Conservation (phyloP, 2,113 vertebrate species). For the Anhinga rufa region DNA sequence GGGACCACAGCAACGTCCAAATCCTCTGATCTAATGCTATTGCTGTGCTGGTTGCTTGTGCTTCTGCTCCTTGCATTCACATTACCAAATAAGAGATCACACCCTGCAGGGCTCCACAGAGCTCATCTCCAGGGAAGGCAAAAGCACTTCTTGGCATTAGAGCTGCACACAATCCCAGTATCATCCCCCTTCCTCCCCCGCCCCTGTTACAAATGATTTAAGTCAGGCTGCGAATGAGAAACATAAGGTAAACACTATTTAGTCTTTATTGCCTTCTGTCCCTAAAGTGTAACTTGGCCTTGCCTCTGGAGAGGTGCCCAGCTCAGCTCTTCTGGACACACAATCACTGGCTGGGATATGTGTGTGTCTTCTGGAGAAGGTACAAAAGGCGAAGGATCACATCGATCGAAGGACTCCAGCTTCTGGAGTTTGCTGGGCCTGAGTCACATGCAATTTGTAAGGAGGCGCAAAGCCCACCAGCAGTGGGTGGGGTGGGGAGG, state of each 20-base stretch:
- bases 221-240: slow-evolving; percentile 46
- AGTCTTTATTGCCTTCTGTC: neutral
- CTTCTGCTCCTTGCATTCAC: slow-evolving; percentile 21
- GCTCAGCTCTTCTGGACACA: slow-evolving; percentile 13
- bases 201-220: slow-evolving; percentile 30
- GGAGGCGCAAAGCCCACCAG: neutral
- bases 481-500: neutral
- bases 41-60: neutral
- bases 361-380: neutral
- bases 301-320: slow-evolving; percentile 27
- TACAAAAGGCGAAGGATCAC: neutral
- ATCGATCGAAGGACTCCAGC: neutral
- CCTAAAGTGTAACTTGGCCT: neutral
- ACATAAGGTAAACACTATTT: slow-evolving; percentile 40
- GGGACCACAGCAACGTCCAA: slow-evolving; percentile 22
- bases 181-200: rapidly evolving
- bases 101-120: neutral
- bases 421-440: slow-evolving; percentile 16
- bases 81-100: slow-evolving; percentile 45
- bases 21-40: slow-evolving; percentile 38
- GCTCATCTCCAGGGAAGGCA: slow-evolving; percentile 15
- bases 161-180: neutral
- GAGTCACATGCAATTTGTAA: neutral
- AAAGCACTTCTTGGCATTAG: neutral
- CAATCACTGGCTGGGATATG: neutral